Base-by-base conservation (phyloP, 2,113 vertebrate genomes). In the Phalacrocorax pelagicus region DNA sequence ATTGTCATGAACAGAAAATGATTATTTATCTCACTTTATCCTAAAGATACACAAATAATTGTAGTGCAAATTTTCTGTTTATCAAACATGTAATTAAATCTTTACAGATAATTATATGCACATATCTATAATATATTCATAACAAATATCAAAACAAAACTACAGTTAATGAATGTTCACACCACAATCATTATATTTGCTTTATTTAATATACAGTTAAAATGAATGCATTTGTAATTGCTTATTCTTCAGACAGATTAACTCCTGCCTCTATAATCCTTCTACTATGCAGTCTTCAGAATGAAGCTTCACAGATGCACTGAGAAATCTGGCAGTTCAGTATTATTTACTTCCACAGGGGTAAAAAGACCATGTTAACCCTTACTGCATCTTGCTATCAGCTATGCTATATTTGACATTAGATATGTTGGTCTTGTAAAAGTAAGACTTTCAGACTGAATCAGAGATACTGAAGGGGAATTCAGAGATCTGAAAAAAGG, bases 191-290 rank as follows among this genome's bases (percentile, higher is more conserved):
- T 80, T 77, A 36, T 88, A 90, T 81, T 90, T 92, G 30, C 16
- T 93, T 92, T 92, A 55, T 80, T 87, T 71, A 83, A 90, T 96
- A 91, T 88, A 89, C 72, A 92, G 70, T 97, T 96, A 96, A 97
- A 97, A 86, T 86, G 8, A 97, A 97, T 95, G 61, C 27, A 95
- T 97, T 96, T 97, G 19, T 93, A 97, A 95, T 96, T 94, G 71
- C 36, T 44, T 72, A 42, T 95, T 96, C 91, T 97, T 97, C 77
- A 98, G 81, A 93, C 13, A 96, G 52, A 96, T 97, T 96, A 96
- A 85, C 2, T 82, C 44, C 44, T 90, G 36, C 15, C 21, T 92
- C 49, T 92, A 70, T 86, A 90, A 96, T 94, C 46, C 63, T 93
- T 92, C 67, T 94, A 73, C 81, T 67, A 26, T 58, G 19, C 61